These are phyloP conservation scores for Parasteatoda lunata DNA, from an alignment of 2,888 invertebrate genomes.

Conservation along the genomic window DNA sequence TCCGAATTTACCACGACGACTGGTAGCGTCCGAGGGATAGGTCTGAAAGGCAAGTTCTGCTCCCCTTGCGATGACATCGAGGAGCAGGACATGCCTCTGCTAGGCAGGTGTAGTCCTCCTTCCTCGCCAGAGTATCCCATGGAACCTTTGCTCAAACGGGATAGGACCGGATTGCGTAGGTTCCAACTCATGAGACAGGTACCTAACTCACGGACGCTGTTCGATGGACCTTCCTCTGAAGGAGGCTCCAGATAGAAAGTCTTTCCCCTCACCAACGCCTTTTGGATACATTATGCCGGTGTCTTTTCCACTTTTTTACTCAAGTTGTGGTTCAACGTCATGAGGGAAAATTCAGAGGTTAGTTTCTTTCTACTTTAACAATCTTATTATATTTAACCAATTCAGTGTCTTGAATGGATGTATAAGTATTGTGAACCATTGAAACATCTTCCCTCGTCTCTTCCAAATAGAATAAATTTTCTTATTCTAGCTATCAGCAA, in stretches of 20 bases:
- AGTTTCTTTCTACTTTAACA: not conserved
- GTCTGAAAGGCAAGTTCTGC: slow-evolving; percentile 50
- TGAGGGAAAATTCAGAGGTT: slow-evolving; percentile 60
- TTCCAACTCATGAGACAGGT: slow-evolving; percentile 64
- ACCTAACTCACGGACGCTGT: slow-evolving; percentile 60
- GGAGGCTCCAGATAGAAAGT: slow-evolving; percentile 42
- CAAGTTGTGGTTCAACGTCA: slow-evolving; percentile 62
- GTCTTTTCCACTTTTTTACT: slow-evolving; percentile 68
- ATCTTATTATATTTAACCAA: too few relatives aligned
- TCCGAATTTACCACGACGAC: slow-evolving; percentile 35
- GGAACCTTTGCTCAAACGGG: slow-evolving; percentile 66
- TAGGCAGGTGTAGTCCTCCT: slow-evolving; percentile 62
- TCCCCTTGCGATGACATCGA: slow-evolving; percentile 54
- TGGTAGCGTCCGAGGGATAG: slow-evolving; percentile 13
- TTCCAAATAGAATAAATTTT: too few relatives aligned
- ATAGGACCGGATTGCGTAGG: slow-evolving; percentile 57
- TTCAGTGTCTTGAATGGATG: not conserved
- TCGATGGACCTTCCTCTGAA: slow-evolving; percentile 62
- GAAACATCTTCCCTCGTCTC: not conserved
- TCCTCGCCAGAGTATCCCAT: slow-evolving; percentile 66
- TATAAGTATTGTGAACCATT: not conserved
- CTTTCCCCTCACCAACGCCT: slow-evolving; percentile 9
- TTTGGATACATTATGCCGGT: slow-evolving; percentile 61
- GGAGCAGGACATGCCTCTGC: slow-evolving; percentile 61
- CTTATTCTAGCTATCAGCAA: too few relatives aligned